A percentile compares a stretch with the other conserved stretches of the same genome.
These are phyloP conservation scores for Mesoligia furuncula DNA, from an alignment of 2,888 invertebrate genomes.

Conservation along the genomic window DNA sequence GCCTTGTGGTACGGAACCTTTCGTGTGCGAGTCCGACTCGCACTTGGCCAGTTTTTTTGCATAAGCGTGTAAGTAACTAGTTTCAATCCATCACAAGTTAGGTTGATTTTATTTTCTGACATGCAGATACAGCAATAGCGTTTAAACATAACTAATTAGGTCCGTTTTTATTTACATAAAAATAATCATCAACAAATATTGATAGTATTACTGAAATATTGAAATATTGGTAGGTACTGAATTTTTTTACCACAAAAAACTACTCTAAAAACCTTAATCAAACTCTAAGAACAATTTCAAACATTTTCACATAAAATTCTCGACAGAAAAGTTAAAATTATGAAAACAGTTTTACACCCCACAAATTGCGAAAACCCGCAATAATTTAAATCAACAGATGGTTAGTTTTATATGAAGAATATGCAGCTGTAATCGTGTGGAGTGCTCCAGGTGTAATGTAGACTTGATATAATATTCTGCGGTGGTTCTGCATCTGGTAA, in stretches of 20 bases:
- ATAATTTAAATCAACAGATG: constrained; percentile 12
- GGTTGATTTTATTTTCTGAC: not conserved
- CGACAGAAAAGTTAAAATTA: not conserved
- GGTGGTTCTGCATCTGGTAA: not conserved
- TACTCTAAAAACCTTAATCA: too few relatives aligned
- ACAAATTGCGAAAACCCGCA: constrained; percentile 5
- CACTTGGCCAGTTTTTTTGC: too few relatives aligned
- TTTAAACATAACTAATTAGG: not conserved
- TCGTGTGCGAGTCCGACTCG: too few relatives aligned
- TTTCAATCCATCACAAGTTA: not conserved
- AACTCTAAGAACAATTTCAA: not conserved
- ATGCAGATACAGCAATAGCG: too few relatives aligned
- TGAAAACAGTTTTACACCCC: constrained; percentile 12
- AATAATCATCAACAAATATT: too few relatives aligned
- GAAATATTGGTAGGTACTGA: too few relatives aligned
- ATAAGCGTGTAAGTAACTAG: too few relatives aligned
- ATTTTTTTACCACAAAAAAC: not conserved
- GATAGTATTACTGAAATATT: too few relatives aligned
- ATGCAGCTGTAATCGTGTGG: constrained; percentile 1
- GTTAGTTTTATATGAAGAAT: constrained; percentile 2
- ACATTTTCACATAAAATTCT: not conserved
- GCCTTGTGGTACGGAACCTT: too few relatives aligned
- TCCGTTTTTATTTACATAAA: not conserved
- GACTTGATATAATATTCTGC: constrained; percentile 1
- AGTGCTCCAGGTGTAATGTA: constrained; percentile 8